Evolutionary conservation across 2,113 vertebrate genomes (phyloP).

Genomic region (Arvicanthis niloticus): DNA sequence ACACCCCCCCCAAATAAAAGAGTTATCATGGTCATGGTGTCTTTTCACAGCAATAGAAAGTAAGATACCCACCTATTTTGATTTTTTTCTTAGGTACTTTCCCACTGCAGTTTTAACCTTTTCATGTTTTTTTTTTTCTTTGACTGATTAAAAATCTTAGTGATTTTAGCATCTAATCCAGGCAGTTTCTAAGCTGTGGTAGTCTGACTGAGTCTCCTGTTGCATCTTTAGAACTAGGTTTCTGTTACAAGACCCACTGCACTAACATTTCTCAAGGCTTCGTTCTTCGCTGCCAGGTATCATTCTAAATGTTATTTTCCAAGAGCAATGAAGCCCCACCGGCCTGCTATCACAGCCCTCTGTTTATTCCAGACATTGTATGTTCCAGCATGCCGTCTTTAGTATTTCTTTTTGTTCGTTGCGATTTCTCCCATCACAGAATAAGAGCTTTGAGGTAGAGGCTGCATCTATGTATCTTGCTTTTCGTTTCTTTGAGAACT

Average conservation of each 20-base stretch:
- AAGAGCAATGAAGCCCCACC: background rate
- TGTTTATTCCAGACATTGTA: background rate
- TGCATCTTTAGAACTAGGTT: background rate
- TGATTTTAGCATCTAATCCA: constrained; percentile 3
- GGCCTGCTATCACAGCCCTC: background rate
- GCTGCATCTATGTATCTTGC: background rate
- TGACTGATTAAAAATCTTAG: background rate
- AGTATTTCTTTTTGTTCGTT: background rate
- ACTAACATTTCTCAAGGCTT: background rate
- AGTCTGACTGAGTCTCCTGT: background rate
- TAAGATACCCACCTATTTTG: background rate
- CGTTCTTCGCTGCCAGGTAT: background rate
- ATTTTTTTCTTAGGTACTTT: background rate
- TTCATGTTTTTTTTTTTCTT: background rate
- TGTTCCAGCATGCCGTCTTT: background rate
- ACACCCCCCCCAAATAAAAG: background rate
- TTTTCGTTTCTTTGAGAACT: background rate
- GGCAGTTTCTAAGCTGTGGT: background rate
- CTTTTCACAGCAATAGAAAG: background rate
- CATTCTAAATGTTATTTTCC: background rate
- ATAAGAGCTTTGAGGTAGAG: background rate
- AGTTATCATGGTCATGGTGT: background rate
- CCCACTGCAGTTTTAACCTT: background rate
- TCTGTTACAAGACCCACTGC: background rate
- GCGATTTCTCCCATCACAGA: background rate